Percentiles rank a stretch among this genome's conserved stretches.
Conservation (phyloP, 2,113 vertebrate species). For the Otocyon megalotis region DNA sequence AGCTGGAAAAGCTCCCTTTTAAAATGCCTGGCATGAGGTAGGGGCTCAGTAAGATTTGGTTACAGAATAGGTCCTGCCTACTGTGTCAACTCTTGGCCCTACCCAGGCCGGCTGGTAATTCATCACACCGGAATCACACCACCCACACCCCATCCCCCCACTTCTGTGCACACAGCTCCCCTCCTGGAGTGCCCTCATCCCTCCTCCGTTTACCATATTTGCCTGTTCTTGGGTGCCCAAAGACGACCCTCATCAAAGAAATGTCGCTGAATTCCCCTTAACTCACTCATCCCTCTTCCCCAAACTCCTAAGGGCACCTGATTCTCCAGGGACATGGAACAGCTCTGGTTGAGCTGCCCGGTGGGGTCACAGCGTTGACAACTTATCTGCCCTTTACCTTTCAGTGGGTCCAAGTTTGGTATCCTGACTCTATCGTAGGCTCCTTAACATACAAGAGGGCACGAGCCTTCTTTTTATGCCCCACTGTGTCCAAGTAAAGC, state of each 20-base stretch:
- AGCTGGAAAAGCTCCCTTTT: constrained; percentile 1
- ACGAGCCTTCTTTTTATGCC: background rate
- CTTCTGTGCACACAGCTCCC: background rate
- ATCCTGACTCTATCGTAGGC: background rate
- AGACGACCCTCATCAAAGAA: background rate
- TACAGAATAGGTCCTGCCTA: background rate
- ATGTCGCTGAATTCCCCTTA: background rate
- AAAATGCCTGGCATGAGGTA: background rate
- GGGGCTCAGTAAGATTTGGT: background rate
- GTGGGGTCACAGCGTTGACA: background rate
- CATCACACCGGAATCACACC: background rate
- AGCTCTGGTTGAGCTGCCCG: background rate
- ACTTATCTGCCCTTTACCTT: background rate
- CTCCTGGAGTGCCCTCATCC: background rate
- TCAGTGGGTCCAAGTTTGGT: background rate
- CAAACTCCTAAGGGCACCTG: background rate
- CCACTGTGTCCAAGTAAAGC: background rate
- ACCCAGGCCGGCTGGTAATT: background rate
- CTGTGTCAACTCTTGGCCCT: background rate
- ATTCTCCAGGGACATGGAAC: background rate
- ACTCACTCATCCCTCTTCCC: background rate
- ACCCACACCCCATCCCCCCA: background rate
- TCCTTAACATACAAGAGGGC: background rate
- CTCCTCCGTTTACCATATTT: background rate
- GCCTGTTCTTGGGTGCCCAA: background rate